Evolutionary conservation across 2,113 vertebrate species (phyloP).

Genomic region (Thermophis baileyi): DNA sequence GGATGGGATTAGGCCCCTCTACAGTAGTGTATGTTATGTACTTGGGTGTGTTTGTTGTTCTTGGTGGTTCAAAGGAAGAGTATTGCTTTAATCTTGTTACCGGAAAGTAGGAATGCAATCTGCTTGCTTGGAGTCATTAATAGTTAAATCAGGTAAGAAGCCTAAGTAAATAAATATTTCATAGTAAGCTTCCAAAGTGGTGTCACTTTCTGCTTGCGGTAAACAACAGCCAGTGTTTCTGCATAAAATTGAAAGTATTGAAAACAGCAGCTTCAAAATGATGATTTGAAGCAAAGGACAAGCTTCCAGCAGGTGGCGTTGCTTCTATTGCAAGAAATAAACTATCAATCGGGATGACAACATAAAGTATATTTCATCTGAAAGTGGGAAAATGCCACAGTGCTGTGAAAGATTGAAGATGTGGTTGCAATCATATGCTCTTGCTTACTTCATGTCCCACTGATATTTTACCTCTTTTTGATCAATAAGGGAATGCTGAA

Average conservation of each 20-base stretch:
- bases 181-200: not conserved
- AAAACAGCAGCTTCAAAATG: not conserved
- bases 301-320: constrained; percentile 13
- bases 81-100: not conserved
- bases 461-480: constrained; percentile 68
- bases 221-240: not conserved
- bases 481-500: constrained; percentile 41
- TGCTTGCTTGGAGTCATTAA: not conserved
- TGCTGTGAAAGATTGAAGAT: not conserved
- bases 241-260: not conserved
- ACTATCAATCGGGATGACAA: not conserved
- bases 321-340: not conserved
- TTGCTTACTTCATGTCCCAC: not conserved
- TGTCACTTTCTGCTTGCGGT: not conserved
- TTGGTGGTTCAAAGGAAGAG: not conserved
- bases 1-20: not conserved
- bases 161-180: not conserved
- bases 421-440: not conserved
- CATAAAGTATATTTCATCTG: not conserved
- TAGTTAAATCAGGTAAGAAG: not conserved
- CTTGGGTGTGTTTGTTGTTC: not conserved
- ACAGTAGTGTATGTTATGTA: not conserved
- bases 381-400: not conserved
- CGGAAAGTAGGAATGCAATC: not conserved
- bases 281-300: not conserved